Base-by-base conservation (phyloP, 1,140 invertebrate genomes). In the Sarcophaga peregrina region DNA sequence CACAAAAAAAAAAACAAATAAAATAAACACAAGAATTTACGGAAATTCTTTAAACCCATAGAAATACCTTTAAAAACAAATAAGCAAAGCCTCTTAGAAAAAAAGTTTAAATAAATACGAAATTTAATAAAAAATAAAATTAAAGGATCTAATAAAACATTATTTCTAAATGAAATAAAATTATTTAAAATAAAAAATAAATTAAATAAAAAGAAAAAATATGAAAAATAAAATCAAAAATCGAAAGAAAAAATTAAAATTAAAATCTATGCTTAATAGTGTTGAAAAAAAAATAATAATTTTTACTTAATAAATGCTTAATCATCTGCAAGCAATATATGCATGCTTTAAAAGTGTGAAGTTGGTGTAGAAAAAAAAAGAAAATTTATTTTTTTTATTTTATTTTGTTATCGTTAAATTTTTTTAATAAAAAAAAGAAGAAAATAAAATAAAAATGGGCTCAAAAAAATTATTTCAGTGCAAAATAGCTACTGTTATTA, bases 391-490 rank as follows among this genome's bases (percentile, higher is more conserved):
- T 37, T 37, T 37, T 37, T 37, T 37, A 37, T 37, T 37, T 37
- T 37, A 37, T 37, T 37, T 37, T 37, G 25, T 37, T 37, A 37
- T 4, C 25, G 25, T 37, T 37, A 37, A 37, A 37, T 1, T 37
- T 37, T 37, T 37, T 37, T 37, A 37, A 2, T 37, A 37, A 1
- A 37, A 37, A 37, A 37, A 2, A 37, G 4, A 37, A 37, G 25
- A n/a, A n/a, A n/a, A n/a, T 54, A 76, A 54, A 45, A 37, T 25
- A 76, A 78, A 78, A 20, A 78, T 78, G 75, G n/a, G 75, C 75
- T 78, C 75, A 78, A 78, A 50, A 48, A 83, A 83, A 83, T 81
- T 81, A 52, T 74, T 52, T 47, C 52, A 68, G 72, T 37, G 25
- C 25, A 81, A 81, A 83, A 50, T 47, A 48, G n/a, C 75, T 5